Evolutionary conservation across 2,888 invertebrate species (phyloP), one percentile per base, ranked within the genome.

Genomic region (Cenopis cana): DNA sequence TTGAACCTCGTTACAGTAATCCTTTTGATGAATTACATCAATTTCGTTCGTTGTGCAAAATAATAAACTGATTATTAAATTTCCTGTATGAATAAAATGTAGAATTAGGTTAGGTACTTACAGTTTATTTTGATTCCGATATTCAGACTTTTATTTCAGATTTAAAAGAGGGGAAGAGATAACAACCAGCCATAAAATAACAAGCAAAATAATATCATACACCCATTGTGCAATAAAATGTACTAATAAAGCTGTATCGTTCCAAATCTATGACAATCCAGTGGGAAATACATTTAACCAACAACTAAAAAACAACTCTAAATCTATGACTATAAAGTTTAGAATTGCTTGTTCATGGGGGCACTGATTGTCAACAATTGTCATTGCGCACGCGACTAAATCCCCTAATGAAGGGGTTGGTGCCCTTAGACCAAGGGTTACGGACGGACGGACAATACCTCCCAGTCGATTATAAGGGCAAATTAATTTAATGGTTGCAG

Each of bases 401-500:
- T 78, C 77, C 84, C 84, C 78, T 84, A 85, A 83, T 84, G 82
- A 88, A 85, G 88, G 76, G 89, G 88, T 84, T 83, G 82, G 77
- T 77, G 84, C 89, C 91, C 89, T 86, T 77, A 78, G 82, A 78
- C 79, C 75, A 78, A 78, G 83, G 82, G 84, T 77, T 82, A 77
- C 57, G n/a, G 76, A 77, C 57, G 11, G 76, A 77, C 78, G 79
- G 78, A 83, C 81, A 78, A 78, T 78, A 72, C 83, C 78, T 84
- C 90, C 89, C 90, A 83, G 81, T 84, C 82, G 78, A 89, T 89
- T 84, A 87, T 82, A 52, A 78, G 75, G 76, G 82, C 85, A 81
- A 88, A 71, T 71, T 67, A 71, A 71, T 71, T 61, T 71, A 29
- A 71, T 66, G 60, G 71, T 56, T 56, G 55, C 14, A 20, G 56